Conservation (phyloP, 2,888 invertebrate genomes). For the Andrena fulva region DNA sequence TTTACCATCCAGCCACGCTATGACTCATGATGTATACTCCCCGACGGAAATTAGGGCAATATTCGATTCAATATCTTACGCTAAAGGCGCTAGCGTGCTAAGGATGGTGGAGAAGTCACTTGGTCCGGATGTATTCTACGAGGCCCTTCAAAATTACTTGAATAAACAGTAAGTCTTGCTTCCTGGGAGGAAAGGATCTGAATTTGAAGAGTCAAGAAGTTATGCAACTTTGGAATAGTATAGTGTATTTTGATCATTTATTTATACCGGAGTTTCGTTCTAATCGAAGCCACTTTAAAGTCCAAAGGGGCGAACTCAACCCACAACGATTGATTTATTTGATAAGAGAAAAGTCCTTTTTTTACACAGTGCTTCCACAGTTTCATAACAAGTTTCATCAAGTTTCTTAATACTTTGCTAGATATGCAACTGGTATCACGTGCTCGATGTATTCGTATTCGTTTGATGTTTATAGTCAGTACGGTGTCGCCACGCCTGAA, state of each 20-base stretch:
- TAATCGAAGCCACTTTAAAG: too few relatives aligned
- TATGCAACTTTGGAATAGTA: not conserved
- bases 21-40: conserved; percentile 86
- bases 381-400: too few relatives aligned
- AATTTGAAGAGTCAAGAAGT: not conserved
- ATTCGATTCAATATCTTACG: conserved; percentile 90
- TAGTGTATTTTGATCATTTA: not conserved
- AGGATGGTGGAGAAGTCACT: conserved; percentile 90
- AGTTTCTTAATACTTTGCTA: too few relatives aligned
- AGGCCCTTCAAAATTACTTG: conserved; percentile 87
- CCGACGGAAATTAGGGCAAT: conserved; percentile 87
- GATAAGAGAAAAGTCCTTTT: too few relatives aligned
- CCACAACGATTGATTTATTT: too few relatives aligned
- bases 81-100: conserved; percentile 88
- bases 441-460: too few relatives aligned
- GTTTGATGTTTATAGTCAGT: conserved; percentile 64
- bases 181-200: not conserved
- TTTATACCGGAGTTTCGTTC: not conserved
- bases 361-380: too few relatives aligned
- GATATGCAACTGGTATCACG: too few relatives aligned
- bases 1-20: conserved; percentile 86
- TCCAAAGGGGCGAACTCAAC: too few relatives aligned
- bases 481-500: conserved; percentile 69
- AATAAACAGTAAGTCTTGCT: conserved; percentile 84
- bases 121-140: conserved; percentile 86